Conservation (phyloP, 1,140 invertebrate species). For the Stegodyphus mimosarum region DNA sequence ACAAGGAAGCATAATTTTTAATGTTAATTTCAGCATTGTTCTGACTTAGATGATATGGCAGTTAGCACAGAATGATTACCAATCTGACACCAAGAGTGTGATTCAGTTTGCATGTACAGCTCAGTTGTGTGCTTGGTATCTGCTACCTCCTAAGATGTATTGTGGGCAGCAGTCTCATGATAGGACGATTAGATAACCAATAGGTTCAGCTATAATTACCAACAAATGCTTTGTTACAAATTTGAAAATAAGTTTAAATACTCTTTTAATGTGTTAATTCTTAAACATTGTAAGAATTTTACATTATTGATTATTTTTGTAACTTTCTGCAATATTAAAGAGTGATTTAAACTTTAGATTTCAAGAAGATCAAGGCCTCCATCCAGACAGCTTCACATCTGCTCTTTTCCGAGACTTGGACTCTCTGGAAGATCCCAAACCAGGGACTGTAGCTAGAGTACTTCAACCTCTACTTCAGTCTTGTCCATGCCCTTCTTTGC, state of each 20-base stretch:
- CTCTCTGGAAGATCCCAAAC: conserved; percentile 83
- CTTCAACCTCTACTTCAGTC: conserved; percentile 80
- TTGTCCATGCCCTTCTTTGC: conserved; percentile 65
- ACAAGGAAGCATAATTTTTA: too few species aligned
- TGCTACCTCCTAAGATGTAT: too few species aligned
- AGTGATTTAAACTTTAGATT: conserved; percentile 57
- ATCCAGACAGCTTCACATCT: conserved; percentile 82
- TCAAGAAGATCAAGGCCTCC: conserved; percentile 70
- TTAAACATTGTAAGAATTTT: background rate
- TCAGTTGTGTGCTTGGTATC: too few species aligned
- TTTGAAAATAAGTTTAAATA: conserved; percentile 19
- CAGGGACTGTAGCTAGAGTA: conserved; percentile 81
- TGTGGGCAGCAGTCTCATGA: too few species aligned
- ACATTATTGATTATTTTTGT: background rate
- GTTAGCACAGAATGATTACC: too few species aligned
- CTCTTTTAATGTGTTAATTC: background rate
- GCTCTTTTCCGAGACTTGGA: conserved; percentile 82
- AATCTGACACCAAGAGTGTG: too few species aligned
- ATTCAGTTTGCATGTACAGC: too few species aligned
- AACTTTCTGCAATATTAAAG: background rate
- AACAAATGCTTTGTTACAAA: background rate
- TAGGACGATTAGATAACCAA: too few species aligned
- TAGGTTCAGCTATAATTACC: too few species aligned
- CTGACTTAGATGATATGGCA: too few species aligned
- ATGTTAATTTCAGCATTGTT: too few species aligned